Evolutionary conservation across 2,113 vertebrate genomes (phyloP).

Genomic region (Pontoporia blainvillei): DNA sequence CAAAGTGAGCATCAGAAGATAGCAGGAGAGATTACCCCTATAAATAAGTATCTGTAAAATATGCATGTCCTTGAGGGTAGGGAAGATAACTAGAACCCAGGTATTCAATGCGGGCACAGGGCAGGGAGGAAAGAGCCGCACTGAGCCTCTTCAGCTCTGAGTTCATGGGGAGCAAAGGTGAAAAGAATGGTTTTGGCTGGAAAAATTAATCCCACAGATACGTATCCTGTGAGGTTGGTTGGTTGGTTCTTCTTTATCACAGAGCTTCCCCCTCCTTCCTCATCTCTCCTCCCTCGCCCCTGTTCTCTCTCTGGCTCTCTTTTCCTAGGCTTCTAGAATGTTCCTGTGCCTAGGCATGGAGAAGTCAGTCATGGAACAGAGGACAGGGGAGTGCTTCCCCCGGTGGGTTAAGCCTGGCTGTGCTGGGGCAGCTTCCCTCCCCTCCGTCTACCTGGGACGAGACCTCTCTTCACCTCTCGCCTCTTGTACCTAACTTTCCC

Average conservation of each 20-base stretch:
- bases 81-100: background rate
- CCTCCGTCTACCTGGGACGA: background rate
- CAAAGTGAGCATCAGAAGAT: conserved; percentile 13
- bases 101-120: background rate
- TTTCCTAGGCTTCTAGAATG: background rate
- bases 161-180: background rate
- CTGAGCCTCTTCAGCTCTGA: background rate
- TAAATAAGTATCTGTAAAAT: conserved; percentile 10
- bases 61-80: background rate
- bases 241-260: background rate
- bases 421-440: background rate
- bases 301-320: background rate
- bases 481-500: background rate
- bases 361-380: background rate
- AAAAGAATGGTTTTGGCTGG: background rate
- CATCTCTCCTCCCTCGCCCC: background rate
- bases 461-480: background rate
- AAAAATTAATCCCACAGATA: background rate
- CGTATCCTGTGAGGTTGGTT: fast-evolving
- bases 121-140: background rate
- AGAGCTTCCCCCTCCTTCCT: background rate
- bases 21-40: background rate
- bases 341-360: background rate
- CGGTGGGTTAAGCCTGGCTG: background rate
- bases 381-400: background rate